These are phyloP conservation scores for Babylonia areolata DNA, from an alignment of 1,140 invertebrate genomes.

Conservation along the genomic window DNA sequence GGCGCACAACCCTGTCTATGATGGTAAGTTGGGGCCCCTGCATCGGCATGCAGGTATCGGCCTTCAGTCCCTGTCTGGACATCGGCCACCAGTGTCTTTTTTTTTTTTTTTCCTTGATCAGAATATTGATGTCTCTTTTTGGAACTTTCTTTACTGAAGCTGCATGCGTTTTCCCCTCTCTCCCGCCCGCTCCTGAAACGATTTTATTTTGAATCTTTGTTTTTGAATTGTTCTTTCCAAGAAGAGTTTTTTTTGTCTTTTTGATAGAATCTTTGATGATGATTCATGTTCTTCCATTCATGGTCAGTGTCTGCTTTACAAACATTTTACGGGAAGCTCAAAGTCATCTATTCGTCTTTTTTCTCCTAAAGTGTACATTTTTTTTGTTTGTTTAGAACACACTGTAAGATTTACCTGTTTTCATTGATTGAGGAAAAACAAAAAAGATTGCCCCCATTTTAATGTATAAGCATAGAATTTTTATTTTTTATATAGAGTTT, in stretches of 20 bases:
- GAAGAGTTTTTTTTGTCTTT: background rate
- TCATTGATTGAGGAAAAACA: no score
- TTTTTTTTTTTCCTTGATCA: background rate
- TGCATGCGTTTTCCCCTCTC: background rate
- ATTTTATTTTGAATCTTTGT: background rate
- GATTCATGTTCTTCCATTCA: background rate
- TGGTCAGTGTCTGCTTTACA: background rate
- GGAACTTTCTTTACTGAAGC: background rate
- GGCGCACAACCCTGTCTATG: constrained; percentile 37
- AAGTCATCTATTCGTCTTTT: background rate
- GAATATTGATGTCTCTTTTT: constrained; percentile 8
- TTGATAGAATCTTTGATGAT: no score
- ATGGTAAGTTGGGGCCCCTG: constrained; percentile 44
- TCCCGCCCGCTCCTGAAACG: background rate
- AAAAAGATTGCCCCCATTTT: no score
- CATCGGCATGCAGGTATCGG: constrained; percentile 35
- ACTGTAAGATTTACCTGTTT: background rate
- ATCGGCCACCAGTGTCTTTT: constrained; percentile 30
- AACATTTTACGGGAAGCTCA: no score
- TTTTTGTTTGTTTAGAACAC: background rate
- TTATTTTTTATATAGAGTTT: no score
- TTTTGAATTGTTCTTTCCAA: background rate
- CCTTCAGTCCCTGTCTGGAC: constrained; percentile 13
- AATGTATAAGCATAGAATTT: background rate
- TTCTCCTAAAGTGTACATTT: background rate